A percentile compares a stretch with the other conserved stretches of the same genome.
These are phyloP conservation scores for Chrysolina haemoptera DNA, from an alignment of 2,888 invertebrate species.

Conservation along the genomic window DNA sequence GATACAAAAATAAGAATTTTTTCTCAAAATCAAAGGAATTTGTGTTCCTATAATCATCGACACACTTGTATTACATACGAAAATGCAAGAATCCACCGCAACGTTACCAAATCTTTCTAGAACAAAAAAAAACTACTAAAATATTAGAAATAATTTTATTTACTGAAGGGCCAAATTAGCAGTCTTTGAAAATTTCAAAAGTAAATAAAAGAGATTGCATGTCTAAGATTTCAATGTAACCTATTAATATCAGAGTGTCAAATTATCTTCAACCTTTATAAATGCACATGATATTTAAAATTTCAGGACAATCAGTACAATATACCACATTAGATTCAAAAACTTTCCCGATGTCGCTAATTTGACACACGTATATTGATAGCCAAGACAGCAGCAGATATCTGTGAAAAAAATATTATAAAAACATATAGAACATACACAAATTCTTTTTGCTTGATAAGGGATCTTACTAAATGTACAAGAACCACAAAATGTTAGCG, in stretches of 20 bases:
- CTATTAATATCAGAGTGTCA: slow-evolving; percentile 25
- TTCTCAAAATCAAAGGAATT: too few relatives aligned
- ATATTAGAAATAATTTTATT: slow-evolving; percentile 57
- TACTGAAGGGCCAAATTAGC: slow-evolving; percentile 56
- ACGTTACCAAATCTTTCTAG: not conserved
- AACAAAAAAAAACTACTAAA: slow-evolving; percentile 36
- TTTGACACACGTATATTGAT: slow-evolving; percentile 23
- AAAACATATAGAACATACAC: slow-evolving; percentile 42
- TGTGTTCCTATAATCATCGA: too few relatives aligned
- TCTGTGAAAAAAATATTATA: slow-evolving; percentile 32
- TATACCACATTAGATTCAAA: too few relatives aligned
- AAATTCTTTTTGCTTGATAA: slow-evolving; percentile 38
- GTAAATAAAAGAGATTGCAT: slow-evolving; percentile 45
- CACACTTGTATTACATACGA: too few relatives aligned
- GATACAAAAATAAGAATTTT: too few relatives aligned
- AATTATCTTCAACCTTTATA: not conserved
- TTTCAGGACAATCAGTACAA: too few relatives aligned
- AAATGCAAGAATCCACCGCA: too few relatives aligned
- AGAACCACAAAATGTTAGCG: slow-evolving; percentile 40
- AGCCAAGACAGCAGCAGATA: slow-evolving; percentile 21
- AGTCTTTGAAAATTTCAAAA: slow-evolving; percentile 54
- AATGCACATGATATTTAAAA: not conserved
- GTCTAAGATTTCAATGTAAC: slow-evolving; percentile 29
- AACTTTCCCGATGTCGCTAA: not conserved
- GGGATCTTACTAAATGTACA: slow-evolving; percentile 42